These are phyloP conservation scores for Pogonocichla stellata DNA, from an alignment of 2,113 vertebrate species.

Conservation along the genomic window DNA sequence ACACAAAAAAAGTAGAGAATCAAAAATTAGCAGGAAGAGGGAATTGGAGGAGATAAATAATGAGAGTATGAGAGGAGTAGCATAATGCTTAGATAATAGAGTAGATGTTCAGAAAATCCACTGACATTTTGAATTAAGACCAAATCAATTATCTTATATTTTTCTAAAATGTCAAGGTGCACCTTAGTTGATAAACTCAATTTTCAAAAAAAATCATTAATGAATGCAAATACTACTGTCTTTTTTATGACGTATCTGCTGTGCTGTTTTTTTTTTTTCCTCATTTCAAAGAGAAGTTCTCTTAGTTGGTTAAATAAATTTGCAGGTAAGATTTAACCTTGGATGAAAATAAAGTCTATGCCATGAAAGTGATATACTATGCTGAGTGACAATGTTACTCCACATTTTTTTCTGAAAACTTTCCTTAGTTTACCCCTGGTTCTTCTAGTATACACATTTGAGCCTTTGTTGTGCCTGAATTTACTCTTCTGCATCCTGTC, in stretches of 20 bases:
- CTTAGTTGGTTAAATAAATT: neutral
- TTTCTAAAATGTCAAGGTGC: conserved; percentile 7
- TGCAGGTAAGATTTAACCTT: neutral
- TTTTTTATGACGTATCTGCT: neutral
- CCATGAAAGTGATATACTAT: neutral
- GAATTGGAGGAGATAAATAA: neutral
- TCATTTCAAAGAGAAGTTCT: neutral
- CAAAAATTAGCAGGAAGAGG: neutral
- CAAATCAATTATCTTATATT: neutral
- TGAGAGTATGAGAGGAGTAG: neutral
- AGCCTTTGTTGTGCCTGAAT: neutral
- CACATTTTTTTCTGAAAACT: neutral
- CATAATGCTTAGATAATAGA: neutral
- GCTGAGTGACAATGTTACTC: neutral
- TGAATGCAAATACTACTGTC: neutral
- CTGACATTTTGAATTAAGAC: conserved; percentile 24
- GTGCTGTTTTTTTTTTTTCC: neutral
- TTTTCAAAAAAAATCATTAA: neutral
- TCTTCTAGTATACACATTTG: neutral
- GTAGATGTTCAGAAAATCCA: neutral
- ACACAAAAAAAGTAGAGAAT: neutral
- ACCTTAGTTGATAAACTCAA: neutral
- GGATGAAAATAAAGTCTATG: accelerated
- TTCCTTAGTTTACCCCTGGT: neutral
- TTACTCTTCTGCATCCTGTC: neutral